A percentile compares a stretch with the other conserved stretches of the same genome.
Conservation (phyloP, 2,888 invertebrate genomes). For the Clivina fossor region DNA sequence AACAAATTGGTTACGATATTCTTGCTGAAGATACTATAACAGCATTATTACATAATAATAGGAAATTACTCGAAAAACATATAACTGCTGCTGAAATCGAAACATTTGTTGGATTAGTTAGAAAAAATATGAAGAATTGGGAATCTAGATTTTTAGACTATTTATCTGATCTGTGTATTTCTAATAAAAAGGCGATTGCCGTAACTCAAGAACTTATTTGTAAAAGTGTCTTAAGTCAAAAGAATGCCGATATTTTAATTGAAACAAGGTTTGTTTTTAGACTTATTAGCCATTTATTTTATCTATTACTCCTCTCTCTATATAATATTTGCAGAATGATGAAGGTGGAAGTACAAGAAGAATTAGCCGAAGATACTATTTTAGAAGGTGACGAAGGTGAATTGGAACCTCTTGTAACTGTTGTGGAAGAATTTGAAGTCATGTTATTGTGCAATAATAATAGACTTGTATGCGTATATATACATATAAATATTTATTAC, state of each 20-base stretch:
- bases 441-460: slow-evolving; percentile 84
- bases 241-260: slow-evolving; percentile 94
- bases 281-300: too few relatives aligned
- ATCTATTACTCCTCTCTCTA: too few relatives aligned
- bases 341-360: slow-evolving; percentile 67
- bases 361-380: slow-evolving; percentile 52
- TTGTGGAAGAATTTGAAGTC: slow-evolving; percentile 73
- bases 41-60: slow-evolving; percentile 94
- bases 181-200: slow-evolving; percentile 95
- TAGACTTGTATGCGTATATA: slow-evolving; percentile 54
- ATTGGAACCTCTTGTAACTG: slow-evolving; percentile 53
- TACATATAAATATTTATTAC: too few relatives aligned
- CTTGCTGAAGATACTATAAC: slow-evolving; percentile 99
- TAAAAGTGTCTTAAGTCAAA: slow-evolving; percentile 91
- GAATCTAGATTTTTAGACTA: slow-evolving; percentile 95
- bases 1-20: slow-evolving; percentile 98
- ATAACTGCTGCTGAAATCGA: slow-evolving; percentile 98
- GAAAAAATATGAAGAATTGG: slow-evolving; percentile 95
- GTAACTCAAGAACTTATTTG: slow-evolving; percentile 98
- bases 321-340: too few relatives aligned
- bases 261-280: slow-evolving; percentile 77
- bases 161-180: slow-evolving; percentile 95
- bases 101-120: slow-evolving; percentile 95
- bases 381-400: slow-evolving; percentile 53
- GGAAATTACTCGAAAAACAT: slow-evolving; percentile 96